Base-by-base conservation (phyloP, 2,113 vertebrate species). In the Amblyornis subalaris region DNA sequence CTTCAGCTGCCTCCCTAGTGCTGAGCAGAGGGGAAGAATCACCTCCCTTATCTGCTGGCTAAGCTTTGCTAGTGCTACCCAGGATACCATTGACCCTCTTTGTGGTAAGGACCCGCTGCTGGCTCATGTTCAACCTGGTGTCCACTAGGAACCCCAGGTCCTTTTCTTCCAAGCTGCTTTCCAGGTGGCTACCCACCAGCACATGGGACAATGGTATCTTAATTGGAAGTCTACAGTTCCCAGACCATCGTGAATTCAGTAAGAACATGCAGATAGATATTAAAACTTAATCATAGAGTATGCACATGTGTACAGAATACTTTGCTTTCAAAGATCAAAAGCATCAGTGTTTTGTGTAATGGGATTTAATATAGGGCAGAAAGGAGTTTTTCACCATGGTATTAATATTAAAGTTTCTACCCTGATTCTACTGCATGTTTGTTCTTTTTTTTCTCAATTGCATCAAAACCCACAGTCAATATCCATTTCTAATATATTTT, bases 11-110 rank as follows among this genome's bases (percentile, higher is more conserved):
- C 44, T 55, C 65, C 8, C 13, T 7, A 26, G 29, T 11, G 31
- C 54, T 51, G n/a, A 78, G 66, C 4, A 26, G 33, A 78, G 47
- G 6, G 7, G 6, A 83, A 31, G 23, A 38, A 53, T 26, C 12
- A 26, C 8, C 19, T 31, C 10, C 10, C n/a, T 10, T 3, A 4
- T 0, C 2, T 24, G 10, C 17, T n/a, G 14, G 19, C n/a, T 29
- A 0, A 6, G 14, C 9, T 83, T 40, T 45, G 21, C 19, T 29
- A 1, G 1, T 29, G 22, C 12, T 42, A n/a, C 1, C 4, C n/a
- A n/a, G 38, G 26, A 9, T n/a, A 23, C 1, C 48, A 21, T 6
- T 23, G 58, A 33, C 8, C 48, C 0, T 25, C 42, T 47, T 45
- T n/a, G 3, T 9, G 10, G 4, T 14, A 26, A 93, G 25, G 14